A percentile compares a stretch with the other conserved stretches of the same genome.
phyloP scores from a whole-genome alignment of 2,113 vertebrate genomes.

The Eptesicus fuscus region DNA sequence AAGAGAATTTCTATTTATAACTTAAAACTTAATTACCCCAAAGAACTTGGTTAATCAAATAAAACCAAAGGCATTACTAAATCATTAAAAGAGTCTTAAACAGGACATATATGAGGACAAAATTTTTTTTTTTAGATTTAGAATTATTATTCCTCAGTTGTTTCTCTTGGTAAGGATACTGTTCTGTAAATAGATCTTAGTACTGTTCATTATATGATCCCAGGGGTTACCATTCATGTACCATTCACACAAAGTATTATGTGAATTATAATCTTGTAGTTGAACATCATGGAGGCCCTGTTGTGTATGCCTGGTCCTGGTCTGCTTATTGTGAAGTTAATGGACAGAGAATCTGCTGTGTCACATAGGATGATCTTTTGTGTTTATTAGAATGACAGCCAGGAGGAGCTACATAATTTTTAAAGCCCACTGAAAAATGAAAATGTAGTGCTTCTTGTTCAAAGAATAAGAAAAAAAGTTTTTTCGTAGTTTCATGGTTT shows the following conservation, averaged over 20 bases:
- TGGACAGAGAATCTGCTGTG: neutral
- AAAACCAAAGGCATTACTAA: neutral
- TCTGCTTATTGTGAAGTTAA: neutral
- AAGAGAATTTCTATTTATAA: neutral
- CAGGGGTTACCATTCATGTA: neutral
- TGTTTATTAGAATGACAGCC: neutral
- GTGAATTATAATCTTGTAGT: neutral
- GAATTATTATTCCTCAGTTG: neutral
- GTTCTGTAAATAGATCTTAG: neutral
- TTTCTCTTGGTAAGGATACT: neutral
- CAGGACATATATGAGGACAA: neutral
- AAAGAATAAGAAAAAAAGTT: neutral
- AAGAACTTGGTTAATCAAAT: neutral
- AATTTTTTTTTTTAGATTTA: neutral
- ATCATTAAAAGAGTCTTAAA: neutral
- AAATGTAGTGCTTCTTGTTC: neutral
- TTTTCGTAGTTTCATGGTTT: neutral
- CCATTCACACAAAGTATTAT: neutral
- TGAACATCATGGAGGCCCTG: neutral
- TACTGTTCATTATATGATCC: neutral
- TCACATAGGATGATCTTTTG: neutral
- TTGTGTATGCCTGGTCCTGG: neutral
- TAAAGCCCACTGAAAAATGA: neutral
- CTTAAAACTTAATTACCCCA: neutral
- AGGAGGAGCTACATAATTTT: neutral